Evolutionary conservation across 92 coral and sea anemone species (phyloP), one percentile per base, ranked within the genome.

Genomic region (Chrysogorgia sp.): DNA sequence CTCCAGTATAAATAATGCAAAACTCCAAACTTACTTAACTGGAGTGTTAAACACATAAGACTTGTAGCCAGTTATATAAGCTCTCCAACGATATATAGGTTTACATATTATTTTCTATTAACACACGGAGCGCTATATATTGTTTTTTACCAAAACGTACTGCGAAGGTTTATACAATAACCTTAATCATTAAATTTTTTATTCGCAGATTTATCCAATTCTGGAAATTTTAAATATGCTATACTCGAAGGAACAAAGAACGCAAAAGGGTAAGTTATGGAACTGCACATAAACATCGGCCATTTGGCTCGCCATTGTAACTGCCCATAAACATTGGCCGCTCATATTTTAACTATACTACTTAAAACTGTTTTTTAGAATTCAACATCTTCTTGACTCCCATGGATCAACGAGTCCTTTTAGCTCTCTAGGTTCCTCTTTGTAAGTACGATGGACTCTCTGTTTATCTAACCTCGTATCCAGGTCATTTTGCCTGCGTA

Each of bases 361-460:
- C 17, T 1, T 19, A 17, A 9, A 3, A 17, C 2, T 58, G 2
- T 37, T 40, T 67, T 43, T 23, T 26, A 88, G 89, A 72, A 63
- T 85, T 33, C 85, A 88, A 63, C 76, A 69, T 24, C 82, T 85
- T 10, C 85, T 81, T 6, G 58, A 71, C 22, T 71, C 77, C 24
- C 77, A 71, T 34, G 77, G 77, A 13, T 71, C 77, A 30, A 41
- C 77, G 1, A 71, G 77, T 17, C 49, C 77, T 6, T 25, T 47
- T 12, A 21, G 49, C 13, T 71, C 77, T 32, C 0, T 52, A 19
- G 62, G 61, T 25, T 67, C 74, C 33, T 31, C 57, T 52, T 41
- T 23, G 47, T 49, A 40, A 20, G 24, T 56, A 1, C 6, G 12
- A 20, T 56, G 1, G 24, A 17, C 9, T 0, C 62, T n/a, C 24